Evolutionary conservation across 1,140 invertebrate species (phyloP).

Genomic region (Acromyrmex charruanus): DNA sequence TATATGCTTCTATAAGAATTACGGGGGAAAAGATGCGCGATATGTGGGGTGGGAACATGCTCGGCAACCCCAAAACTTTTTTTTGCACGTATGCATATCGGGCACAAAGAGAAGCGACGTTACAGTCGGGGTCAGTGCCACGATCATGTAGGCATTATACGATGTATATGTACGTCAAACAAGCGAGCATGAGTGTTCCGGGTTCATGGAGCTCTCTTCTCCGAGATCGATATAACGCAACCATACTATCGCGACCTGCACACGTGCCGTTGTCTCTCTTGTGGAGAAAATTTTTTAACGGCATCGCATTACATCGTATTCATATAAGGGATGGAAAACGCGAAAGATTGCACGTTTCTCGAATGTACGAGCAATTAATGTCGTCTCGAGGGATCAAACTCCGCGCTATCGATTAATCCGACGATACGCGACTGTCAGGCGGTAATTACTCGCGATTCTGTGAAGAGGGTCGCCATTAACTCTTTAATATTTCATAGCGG

Average conservation of each 20-base stretch:
- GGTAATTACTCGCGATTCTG: conserved; percentile 45
- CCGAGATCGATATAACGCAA: conserved; percentile 53
- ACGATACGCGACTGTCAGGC: conserved; percentile 32
- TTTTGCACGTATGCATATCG: conserved; percentile 66
- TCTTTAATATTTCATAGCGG: conserved; percentile 66
- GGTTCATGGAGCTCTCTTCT: conserved; percentile 58
- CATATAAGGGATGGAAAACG: background rate
- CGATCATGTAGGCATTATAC: conserved; percentile 64
- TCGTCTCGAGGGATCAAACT: conserved; percentile 45
- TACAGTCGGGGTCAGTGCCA: conserved; percentile 72
- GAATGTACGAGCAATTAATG: conserved; percentile 35
- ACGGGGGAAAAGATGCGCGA: conserved; percentile 22
- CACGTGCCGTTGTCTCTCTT: background rate
- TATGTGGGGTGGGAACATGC: conserved; percentile 57
- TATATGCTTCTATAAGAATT: conserved; percentile 67
- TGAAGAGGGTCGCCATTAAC: conserved; percentile 41
- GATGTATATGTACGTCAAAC: conserved; percentile 36
- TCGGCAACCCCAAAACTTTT: conserved; percentile 68
- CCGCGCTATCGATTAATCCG: conserved; percentile 63
- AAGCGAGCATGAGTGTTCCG: conserved; percentile 54
- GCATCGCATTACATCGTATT: conserved; percentile 6
- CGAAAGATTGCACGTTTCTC: conserved; percentile 33
- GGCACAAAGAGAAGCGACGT: conserved; percentile 57
- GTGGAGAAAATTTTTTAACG: conserved; percentile 26
- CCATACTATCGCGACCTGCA: conserved; percentile 4